Evolutionary conservation across 2,888 invertebrate genomes (phyloP).

Genomic region (Mantis religiosa): DNA sequence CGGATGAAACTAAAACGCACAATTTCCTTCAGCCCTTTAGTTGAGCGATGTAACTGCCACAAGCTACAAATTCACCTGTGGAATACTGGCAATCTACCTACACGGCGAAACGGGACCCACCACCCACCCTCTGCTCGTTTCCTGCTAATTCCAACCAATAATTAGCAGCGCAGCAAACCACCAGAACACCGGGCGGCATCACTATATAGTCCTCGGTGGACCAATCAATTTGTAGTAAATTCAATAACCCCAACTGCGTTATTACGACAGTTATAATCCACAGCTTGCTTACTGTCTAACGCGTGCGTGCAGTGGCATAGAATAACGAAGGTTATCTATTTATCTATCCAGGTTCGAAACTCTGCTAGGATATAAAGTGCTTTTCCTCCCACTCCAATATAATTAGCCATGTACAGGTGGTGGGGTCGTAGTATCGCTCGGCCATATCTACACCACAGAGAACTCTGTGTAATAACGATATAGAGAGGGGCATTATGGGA

Average conservation of each 20-base stretch:
- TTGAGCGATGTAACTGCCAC: not conserved
- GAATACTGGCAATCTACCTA: not conserved
- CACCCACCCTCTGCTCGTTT: not conserved
- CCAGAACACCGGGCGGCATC: not conserved
- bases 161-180: not conserved
- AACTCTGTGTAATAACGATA: too few species aligned
- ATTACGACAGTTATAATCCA: not conserved
- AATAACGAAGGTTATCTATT: not conserved
- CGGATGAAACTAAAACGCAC: too few species aligned
- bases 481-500: not conserved
- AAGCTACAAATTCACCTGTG: slow-evolving; percentile 2
- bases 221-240: slow-evolving; percentile 14
- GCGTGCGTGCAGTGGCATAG: not conserved
- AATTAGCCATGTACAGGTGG: not conserved
- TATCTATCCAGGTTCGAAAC: not conserved
- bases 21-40: not conserved
- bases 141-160: slow-evolving; percentile 2
- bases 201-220: slow-evolving; percentile 4
- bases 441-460: not conserved
- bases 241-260: slow-evolving; percentile 12
- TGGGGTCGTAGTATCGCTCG: not conserved
- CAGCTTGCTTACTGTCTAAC: not conserved
- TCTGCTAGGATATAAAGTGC: not conserved
- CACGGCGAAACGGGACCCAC: not conserved
- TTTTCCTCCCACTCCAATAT: not conserved